A percentile compares a stretch with the other conserved stretches of the same genome.
phyloP scores from a whole-genome alignment of 2,888 invertebrate genomes.

The Drosophila infuscata region DNA sequence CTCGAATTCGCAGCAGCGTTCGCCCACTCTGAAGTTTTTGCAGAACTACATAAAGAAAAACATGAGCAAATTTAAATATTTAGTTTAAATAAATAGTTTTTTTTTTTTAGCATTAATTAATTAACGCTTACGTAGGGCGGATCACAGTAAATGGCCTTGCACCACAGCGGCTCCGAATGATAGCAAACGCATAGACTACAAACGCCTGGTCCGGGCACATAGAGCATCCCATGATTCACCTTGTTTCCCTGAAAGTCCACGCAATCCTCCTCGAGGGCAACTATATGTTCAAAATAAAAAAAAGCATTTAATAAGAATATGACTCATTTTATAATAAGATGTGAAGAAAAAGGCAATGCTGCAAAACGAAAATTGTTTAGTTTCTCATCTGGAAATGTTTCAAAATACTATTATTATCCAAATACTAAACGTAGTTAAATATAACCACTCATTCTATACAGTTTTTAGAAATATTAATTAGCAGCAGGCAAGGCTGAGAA shows the following conservation, averaged over 20 bases:
- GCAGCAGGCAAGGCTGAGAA: background rate
- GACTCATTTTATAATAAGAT: background rate
- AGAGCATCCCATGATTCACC: conserved; percentile 91
- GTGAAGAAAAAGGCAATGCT: background rate
- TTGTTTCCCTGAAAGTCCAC: conserved; percentile 93
- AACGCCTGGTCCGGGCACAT: conserved; percentile 94
- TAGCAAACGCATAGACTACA: conserved; percentile 95
- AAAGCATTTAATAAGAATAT: background rate
- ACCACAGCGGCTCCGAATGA: conserved; percentile 94
- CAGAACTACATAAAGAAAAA: conserved; percentile 88
- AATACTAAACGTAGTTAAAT: background rate
- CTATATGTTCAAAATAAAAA: conserved; percentile 40
- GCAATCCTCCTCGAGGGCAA: conserved; percentile 90
- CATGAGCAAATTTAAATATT: background rate
- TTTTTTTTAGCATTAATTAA: background rate
- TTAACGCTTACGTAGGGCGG: conserved; percentile 91
- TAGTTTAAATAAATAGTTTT: no score
- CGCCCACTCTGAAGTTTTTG: conserved; percentile 93
- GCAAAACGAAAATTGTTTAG: background rate
- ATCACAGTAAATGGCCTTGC: conserved; percentile 94
- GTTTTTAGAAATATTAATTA: background rate
- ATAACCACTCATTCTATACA: background rate
- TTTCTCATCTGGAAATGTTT: background rate
- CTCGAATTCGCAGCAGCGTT: conserved; percentile 95
- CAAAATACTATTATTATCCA: background rate